A percentile compares a stretch with the other conserved stretches of the same genome.
Evolutionary conservation across 2,888 invertebrate genomes (phyloP).

Genomic region (Nasonovia ribisnigri): DNA sequence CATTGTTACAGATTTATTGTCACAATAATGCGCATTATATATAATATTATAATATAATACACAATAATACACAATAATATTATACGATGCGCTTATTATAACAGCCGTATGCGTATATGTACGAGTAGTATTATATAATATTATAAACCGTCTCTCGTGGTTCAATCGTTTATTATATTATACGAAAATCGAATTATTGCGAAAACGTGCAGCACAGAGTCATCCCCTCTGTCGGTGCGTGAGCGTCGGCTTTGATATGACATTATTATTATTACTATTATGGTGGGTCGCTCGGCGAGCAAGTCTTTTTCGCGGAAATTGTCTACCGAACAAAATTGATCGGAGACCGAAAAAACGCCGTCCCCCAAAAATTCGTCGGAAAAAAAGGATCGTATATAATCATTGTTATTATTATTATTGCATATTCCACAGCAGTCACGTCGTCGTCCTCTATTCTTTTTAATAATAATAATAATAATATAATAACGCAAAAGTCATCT

Average conservation of each 20-base stretch:
- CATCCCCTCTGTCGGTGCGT: background rate
- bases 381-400: background rate
- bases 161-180: background rate
- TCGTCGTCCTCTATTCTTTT: background rate
- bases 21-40: background rate
- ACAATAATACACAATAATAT: background rate
- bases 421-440: background rate
- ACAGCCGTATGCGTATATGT: background rate
- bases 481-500: slow-evolving; percentile 21
- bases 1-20: slow-evolving; percentile 14
- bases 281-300: background rate
- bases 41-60: background rate
- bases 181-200: background rate
- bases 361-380: slow-evolving; percentile 3
- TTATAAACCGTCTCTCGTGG: background rate
- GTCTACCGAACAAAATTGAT: background rate
- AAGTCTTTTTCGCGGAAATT: background rate
- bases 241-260: slow-evolving; percentile 6
- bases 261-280: slow-evolving; percentile 7
- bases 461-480: slow-evolving; percentile 10
- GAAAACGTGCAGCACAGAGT: background rate
- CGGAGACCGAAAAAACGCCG: background rate
- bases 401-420: background rate
- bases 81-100: background rate
- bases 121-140: background rate